Evolutionary conservation across 2,888 invertebrate species (phyloP).

Genomic region (Colostygia pectinataria): DNA sequence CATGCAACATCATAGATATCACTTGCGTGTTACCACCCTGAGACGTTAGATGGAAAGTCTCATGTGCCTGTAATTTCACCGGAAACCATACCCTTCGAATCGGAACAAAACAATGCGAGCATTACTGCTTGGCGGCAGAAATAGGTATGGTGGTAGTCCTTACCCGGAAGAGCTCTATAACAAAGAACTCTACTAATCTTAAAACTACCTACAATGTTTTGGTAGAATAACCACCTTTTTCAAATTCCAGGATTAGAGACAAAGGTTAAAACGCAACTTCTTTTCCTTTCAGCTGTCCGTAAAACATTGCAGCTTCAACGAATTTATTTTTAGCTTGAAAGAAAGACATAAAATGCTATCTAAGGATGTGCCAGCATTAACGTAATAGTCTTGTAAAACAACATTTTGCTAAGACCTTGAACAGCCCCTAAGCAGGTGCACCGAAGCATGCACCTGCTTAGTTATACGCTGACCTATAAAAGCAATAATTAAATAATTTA

Average conservation of each 20-base stretch:
- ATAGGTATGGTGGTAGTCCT: no score
- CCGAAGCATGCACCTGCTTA: constrained; percentile 69
- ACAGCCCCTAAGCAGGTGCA: constrained; percentile 69
- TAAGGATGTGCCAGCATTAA: constrained; percentile 17
- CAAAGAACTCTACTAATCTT: no score
- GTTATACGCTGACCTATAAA: constrained; percentile 80
- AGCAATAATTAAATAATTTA: constrained; percentile 78
- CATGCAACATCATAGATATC: no score
- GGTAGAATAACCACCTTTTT: neutral
- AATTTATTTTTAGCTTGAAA: constrained; percentile 22
- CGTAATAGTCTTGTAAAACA: constrained; percentile 38
- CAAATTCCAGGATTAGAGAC: neutral
- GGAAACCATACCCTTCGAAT: no score
- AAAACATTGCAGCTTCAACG: neutral
- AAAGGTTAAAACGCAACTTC: neutral
- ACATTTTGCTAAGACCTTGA: constrained; percentile 67
- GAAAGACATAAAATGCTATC: constrained; percentile 20
- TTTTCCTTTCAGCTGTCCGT: constrained; percentile 8
- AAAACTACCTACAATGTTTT: no score
- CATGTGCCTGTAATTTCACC: no score
- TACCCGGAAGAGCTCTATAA: no score
- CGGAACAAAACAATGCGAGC: no score
- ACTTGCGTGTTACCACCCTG: no score
- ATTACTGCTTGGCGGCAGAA: no score
- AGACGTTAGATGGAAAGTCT: no score